A percentile compares a stretch with the other conserved stretches of the same genome.
Conservation (phyloP, 1,140 invertebrate species). For the Conopomorpha cramerella region DNA sequence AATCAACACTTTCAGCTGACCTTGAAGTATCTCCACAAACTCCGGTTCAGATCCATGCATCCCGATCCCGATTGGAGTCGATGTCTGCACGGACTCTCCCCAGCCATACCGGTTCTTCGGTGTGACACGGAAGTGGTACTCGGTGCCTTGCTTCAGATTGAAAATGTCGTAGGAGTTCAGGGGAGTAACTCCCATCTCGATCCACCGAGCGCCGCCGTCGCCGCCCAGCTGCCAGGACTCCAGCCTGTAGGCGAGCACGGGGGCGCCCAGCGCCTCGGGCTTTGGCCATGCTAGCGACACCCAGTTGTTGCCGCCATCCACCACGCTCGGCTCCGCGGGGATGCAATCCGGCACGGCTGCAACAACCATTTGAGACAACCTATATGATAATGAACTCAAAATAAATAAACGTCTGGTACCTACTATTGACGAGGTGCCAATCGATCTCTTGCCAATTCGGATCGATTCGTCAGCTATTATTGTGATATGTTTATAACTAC, state of each 20-base stretch:
- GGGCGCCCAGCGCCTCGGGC: conserved; percentile 76
- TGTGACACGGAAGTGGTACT: conserved; percentile 84
- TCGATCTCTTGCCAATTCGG: not conserved
- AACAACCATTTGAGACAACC: conserved; percentile 26
- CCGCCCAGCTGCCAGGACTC: conserved; percentile 86
- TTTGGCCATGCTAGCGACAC: conserved; percentile 82
- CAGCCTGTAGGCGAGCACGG: conserved; percentile 88
- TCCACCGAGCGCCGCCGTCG: conserved; percentile 82
- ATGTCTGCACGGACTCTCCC: conserved; percentile 76
- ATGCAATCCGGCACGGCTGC: conserved; percentile 79
- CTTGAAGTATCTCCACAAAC: conserved; percentile 75
- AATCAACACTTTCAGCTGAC: conserved; percentile 78
- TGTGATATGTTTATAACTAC: not conserved
- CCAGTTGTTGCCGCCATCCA: conserved; percentile 80
- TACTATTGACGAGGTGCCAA: not conserved
- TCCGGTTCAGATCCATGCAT: conserved; percentile 71
- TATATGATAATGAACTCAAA: conserved; percentile 30
- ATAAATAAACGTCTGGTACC: too few species aligned
- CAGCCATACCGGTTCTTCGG: conserved; percentile 85
- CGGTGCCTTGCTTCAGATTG: conserved; percentile 75
- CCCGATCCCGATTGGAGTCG: conserved; percentile 65
- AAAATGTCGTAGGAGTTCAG: conserved; percentile 81
- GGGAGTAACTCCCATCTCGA: conserved; percentile 77
- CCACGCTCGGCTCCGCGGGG: conserved; percentile 71
- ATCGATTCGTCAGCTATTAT: not conserved